These are phyloP conservation scores for Mythimna impura DNA, from an alignment of 2,888 invertebrate species.

Conservation along the genomic window DNA sequence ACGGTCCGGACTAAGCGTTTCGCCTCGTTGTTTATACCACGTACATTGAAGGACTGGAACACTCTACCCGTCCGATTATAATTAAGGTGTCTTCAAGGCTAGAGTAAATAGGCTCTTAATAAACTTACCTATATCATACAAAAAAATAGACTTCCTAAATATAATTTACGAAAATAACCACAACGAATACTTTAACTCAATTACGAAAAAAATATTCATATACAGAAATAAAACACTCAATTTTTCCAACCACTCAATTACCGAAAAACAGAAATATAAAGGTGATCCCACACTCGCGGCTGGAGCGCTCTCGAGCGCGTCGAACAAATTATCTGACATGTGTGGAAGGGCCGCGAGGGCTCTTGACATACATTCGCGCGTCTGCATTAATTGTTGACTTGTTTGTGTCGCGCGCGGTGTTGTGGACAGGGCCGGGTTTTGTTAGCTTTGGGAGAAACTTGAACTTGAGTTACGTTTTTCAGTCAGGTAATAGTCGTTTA, in stretches of 20 bases:
- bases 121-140: too few relatives aligned
- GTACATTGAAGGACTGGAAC: too few relatives aligned
- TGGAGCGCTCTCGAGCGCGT: conserved; percentile 68
- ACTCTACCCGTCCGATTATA: too few relatives aligned
- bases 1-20: too few relatives aligned
- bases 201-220: conserved; percentile 36
- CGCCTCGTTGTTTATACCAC: too few relatives aligned
- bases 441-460: neutral
- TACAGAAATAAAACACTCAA: conserved; percentile 10
- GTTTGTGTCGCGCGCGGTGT: conserved; percentile 46
- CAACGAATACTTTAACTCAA: conserved; percentile 2
- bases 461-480: neutral
- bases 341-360: conserved; percentile 64
- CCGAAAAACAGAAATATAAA: conserved; percentile 68
- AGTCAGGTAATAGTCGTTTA: neutral
- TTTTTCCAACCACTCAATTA: conserved; percentile 49
- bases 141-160: neutral
- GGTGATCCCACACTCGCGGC: conserved; percentile 61
- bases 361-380: conserved; percentile 78
- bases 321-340: conserved; percentile 75
- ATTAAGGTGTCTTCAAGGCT: too few relatives aligned
- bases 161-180: neutral
- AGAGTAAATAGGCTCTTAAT: too few relatives aligned
- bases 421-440: neutral
- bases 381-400: conserved; percentile 74